Base-by-base conservation (phyloP, 2,797 vertebrate species). In the Spinibarbus caldwelli region DNA sequence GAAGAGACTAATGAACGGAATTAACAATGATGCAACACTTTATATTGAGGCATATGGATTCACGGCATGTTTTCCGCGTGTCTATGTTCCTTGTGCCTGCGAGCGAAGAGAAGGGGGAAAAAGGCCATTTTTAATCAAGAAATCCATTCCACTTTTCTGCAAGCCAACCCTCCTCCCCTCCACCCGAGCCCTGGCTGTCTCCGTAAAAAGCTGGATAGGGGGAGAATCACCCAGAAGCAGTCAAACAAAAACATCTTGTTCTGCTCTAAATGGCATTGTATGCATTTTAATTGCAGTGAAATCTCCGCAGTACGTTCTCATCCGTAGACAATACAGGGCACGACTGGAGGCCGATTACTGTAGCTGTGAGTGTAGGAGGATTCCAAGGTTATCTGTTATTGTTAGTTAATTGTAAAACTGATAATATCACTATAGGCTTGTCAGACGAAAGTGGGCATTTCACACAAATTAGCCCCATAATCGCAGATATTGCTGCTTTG, bases 221-320 rank as follows among this genome's bases (percentile, higher is more conserved):
- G 62, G 79, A 87, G 92, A 94, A 95, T 95, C 93, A 94, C 93
- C 95, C 94, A 87, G 91, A 92, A 95, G 95, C 95, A 93, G 94
- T 94, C 92, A 92, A 93, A 95, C 95, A 95, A 95, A 95, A 95
- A 91, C 94, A 95, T 95, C 94, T 95, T 96, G 94, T 95, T 96
- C 94, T 94, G 83, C 93, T 95, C 93, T 93, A 95, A 95, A 96
- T 96, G 95, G 94, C 95, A 95, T 95, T 94, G 94, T 94, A 95
- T 95, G 95, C 95, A 95, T 96, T 94, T 95, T 96, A 95, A 96
- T 95, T 95, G 94, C 94, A 92, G 90, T 94, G 94, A 95, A 95
- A 94, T 95, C 95, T 95, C 95, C 89, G 91, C 93, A 94, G 95
- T 95, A 92, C 93, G 90, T 94, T 94, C 80, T 62, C 80, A 84